Percentiles rank a stretch among this genome's conserved stretches.
Conservation (phyloP, 2,797 vertebrate species). For the Anabas testudineus region DNA sequence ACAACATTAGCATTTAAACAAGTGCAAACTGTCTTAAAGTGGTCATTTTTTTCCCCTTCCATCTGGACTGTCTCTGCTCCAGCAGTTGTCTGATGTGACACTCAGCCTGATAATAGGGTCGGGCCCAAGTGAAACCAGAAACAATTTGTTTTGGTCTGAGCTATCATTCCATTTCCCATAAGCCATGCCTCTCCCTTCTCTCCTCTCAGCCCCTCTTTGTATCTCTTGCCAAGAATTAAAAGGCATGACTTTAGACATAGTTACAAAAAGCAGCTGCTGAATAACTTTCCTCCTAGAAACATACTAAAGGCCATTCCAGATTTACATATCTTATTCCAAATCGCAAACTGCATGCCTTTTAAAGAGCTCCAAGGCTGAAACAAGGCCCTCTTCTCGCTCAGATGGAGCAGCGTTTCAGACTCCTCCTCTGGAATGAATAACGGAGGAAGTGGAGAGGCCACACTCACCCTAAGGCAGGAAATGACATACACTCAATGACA, state of each 20-base stretch:
- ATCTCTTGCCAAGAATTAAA: conserved; percentile 85
- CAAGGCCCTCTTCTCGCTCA: conserved; percentile 59
- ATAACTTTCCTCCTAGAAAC: conserved; percentile 75
- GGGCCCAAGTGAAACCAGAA: conserved; percentile 82
- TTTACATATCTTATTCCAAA: conserved; percentile 85
- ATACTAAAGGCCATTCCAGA: conserved; percentile 77
- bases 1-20: conserved; percentile 42
- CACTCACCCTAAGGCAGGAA: conserved; percentile 83
- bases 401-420: conserved; percentile 68
- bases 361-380: conserved; percentile 67
- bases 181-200: conserved; percentile 82
- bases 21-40: conserved; percentile 57
- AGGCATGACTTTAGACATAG: conserved; percentile 83
- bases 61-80: conserved; percentile 77
- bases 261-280: conserved; percentile 86
- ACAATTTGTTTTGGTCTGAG: conserved; percentile 83
- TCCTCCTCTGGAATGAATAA: conserved; percentile 83
- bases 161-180: conserved; percentile 84
- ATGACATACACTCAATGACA: conserved; percentile 82
- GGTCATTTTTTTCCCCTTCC: conserved; percentile 52
- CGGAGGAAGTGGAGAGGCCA: conserved; percentile 80
- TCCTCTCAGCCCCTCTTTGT: conserved; percentile 79
- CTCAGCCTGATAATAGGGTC: conserved; percentile 80
- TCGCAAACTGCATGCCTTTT: conserved; percentile 78
- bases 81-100: conserved; percentile 82